Conservation (phyloP, 2,797 vertebrate genomes). For the Clarias platycephalus region DNA sequence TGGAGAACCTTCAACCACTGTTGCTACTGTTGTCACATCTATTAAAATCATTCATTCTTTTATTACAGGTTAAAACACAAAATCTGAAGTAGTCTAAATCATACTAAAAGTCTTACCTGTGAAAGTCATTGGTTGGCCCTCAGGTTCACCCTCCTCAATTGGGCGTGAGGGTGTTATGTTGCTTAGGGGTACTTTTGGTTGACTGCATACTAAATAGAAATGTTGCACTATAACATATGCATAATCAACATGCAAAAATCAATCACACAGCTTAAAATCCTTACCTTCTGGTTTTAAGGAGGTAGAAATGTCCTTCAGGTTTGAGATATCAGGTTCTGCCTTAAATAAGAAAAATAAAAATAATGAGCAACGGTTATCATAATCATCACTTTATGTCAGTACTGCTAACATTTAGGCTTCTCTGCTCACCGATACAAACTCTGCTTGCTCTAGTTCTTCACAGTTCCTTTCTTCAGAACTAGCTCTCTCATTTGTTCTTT, state of each 20-base stretch:
- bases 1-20: background rate
- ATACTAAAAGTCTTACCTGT: conserved; percentile 21
- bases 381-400: background rate
- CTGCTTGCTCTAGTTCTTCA: conserved; percentile 28
- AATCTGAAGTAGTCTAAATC: background rate
- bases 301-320: conserved; percentile 2
- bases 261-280: background rate
- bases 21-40: conserved; percentile 17
- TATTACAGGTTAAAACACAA: background rate
- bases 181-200: background rate
- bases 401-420: background rate
- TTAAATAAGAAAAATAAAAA: conserved; percentile 21
- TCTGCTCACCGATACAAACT: conserved; percentile 21
- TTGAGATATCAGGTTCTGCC: conserved; percentile 10
- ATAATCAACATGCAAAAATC: background rate
- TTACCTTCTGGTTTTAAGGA: conserved; percentile 37
- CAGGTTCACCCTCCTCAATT: conserved; percentile 11
- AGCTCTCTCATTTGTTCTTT: background rate
- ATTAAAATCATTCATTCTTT: background rate
- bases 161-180: background rate
- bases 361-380: background rate
- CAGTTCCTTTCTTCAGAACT: conserved; percentile 13
- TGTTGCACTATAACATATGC: background rate
- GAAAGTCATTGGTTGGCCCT: background rate
- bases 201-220: conserved; percentile 9